Base-by-base conservation (phyloP, 2,888 invertebrate genomes). In the Himalopsyche japonica region DNA sequence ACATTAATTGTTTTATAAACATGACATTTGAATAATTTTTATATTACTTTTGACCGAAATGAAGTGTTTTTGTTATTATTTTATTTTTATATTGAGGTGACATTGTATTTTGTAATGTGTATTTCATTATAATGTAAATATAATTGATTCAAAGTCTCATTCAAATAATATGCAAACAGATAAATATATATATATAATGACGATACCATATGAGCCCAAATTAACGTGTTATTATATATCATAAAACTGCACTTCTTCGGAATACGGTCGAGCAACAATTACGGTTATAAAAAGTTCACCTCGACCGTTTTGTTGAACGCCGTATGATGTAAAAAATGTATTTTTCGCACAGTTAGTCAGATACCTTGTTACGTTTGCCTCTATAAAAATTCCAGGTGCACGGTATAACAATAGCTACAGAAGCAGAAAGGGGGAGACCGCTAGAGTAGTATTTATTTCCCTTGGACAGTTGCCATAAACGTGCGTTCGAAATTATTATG, bases 321-420 rank as follows among this genome's bases (percentile, higher is more conserved):
- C 57, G 20, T 57, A 57, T 57, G 57, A 24, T 57, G 24, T 57
- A 76, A 76, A 76, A 76, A 76, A 34, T 34, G 76, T n/a, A 27
- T 27, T 20, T 30, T 76, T 76, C 76, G 34, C 76, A 76, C 30
- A 76, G 76, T 76, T 32, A 76, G 32, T 76, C 32, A 34, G 76
- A 76, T 76, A 32, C 78, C 43, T 32, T 79, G 78, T 82, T 47
- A 32, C 82, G 27, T 76, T 57, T 57, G 57, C 57, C 57, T 57
- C 57, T 76, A 82, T 82, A 84, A 82, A 80, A 82, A 84, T 81
- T 86, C 86, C 86, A 86, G 86, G 86, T 86, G 86, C 86, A 86
- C 80, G 80, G 79, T 76, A 64, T 47, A 84, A 84, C 82, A 84
- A 84, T 79, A 82, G 82, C 34, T 12, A n/a, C 76, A 81, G 80